Percentiles rank a stretch among this genome's conserved stretches.
Evolutionary conservation across 2,113 vertebrate genomes (phyloP).

Genomic region (Pionites leucogaster): DNA sequence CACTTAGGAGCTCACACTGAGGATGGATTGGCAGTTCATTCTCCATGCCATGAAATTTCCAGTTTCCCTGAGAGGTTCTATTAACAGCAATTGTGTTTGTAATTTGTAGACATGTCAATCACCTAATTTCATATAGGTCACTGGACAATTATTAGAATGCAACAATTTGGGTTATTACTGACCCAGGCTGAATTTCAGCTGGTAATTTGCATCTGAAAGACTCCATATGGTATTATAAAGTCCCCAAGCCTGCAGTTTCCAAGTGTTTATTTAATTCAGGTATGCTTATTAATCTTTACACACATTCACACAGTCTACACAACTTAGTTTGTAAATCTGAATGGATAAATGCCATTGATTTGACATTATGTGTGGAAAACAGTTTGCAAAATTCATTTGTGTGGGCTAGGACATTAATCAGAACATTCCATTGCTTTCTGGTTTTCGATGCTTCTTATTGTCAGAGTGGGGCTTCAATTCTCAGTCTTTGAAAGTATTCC

Average conservation of each 20-base stretch:
- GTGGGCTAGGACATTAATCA: not conserved
- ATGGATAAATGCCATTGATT: not conserved
- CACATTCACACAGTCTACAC: not conserved
- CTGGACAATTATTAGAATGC: slow-evolving; percentile 56
- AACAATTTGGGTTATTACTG: slow-evolving; percentile 53
- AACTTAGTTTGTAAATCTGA: not conserved
- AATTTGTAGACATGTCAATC: slow-evolving; percentile 63
- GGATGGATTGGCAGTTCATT: slow-evolving; percentile 52
- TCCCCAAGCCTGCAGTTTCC: not conserved
- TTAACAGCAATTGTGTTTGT: slow-evolving; percentile 48
- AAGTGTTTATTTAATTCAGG: slow-evolving; percentile 56
- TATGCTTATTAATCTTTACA: slow-evolving; percentile 34
- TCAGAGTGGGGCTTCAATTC: not conserved
- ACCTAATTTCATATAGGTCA: slow-evolving; percentile 56
- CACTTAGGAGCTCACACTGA: slow-evolving; percentile 47
- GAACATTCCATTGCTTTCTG: not conserved
- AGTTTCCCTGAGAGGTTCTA: slow-evolving; percentile 37
- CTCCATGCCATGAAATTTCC: slow-evolving; percentile 24
- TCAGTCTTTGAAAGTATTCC: not conserved
- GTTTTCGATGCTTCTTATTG: not conserved
- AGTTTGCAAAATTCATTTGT: not conserved
- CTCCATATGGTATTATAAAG: slow-evolving; percentile 48
- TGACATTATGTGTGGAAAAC: not conserved
- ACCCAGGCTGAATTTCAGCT: slow-evolving; percentile 58
- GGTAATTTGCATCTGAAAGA: slow-evolving; percentile 62